Evolutionary conservation across 2,797 vertebrate species (phyloP), one percentile per base, ranked within the genome.

Genomic region (Danio choprae): DNA sequence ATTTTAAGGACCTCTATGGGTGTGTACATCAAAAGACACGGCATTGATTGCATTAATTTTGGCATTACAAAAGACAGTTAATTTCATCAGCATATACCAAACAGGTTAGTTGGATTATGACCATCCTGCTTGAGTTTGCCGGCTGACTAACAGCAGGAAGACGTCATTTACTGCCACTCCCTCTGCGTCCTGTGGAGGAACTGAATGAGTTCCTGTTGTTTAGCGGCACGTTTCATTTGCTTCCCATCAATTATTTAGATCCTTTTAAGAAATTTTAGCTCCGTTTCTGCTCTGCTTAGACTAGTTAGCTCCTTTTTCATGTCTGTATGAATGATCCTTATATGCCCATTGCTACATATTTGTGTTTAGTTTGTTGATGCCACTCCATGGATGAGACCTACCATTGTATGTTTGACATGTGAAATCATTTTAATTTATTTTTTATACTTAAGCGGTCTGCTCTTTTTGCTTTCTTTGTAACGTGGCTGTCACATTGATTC

Each of bases 401-500:
- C 72, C 64, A 67, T 78, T 87, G 86, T 84, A 79, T 71, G 84
- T 87, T 84, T 67, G 73, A 89, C 85, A 82, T 90, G 86, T 91
- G 84, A 89, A 84, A 90, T 91, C 60, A 84, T 94, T 94, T 92
- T 94, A 92, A 94, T 93, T 94, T 94, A 94, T 95, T 94, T 93
- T 94, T 94, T 92, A 92, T 94, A 94, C 90, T 86, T 81, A 68
- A 82, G 84, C 83, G 84, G 81, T 82, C 72, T 84, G 81, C 46
- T 80, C 18, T 63, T 82, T 85, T 72, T 41, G 41, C 53, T 89
- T 81, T 82, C 82, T 84, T 77, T 82, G 81, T 85, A 74, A 84
- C 58, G 62, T 88, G 80, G 85, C 83, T 80, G 86, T 91, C 88
- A 84, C 89, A 82, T 80, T 65, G 84, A 90, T 87, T 87, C 68